Base-by-base conservation (phyloP, 2,113 vertebrate species). In the Phasianus colchicus region DNA sequence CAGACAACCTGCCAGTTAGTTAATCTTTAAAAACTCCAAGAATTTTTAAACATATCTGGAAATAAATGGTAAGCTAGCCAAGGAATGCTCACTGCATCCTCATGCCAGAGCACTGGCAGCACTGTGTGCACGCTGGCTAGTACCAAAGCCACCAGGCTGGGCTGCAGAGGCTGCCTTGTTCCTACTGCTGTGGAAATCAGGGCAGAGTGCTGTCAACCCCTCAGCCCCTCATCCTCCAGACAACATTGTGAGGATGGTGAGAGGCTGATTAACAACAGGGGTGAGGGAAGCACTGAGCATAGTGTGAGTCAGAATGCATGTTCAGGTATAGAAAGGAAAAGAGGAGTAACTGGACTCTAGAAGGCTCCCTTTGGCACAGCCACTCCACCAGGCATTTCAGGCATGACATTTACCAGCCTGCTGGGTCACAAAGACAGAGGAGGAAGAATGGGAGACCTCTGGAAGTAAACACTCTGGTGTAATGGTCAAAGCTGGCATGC, bases 1-100 rank as follows among this genome's bases (percentile, higher is more conserved):
- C 42, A 67, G 43, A 29, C 17, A 86, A 20, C 0, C 0, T 19
- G 32, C 21, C 7, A 29, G 6, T 5, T 0, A n/a, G 48, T 66
- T 90, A 48, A 86, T 60, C 32, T 83, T 83, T 42, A 66, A 55
- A 38, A 86, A 60, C n/a, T 29, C 36, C 19, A 83, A 30, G 2
- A 16, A 66, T 76, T 88, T 57, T 79, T 36, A 48, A 63, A 50
- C 24, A 0, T 7, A 70, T 17, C 7, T 57, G 63, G 65, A 87
- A 90, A 36, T 19, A 8, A n/a, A 83, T 48, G 24, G 42, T 29
- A 60, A 66, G 52, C 32, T 38, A 69, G 43, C 27, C 40, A 65
- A 72, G 73, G 36, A 89, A 79, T 8, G 47, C 25, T 63, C 58
- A 17, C 40, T 69, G 30, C 88, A 63, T 76, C 63, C 63, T 24